Evolutionary conservation across 2,113 vertebrate species (phyloP), one percentile per base, ranked within the genome.

Genomic region (Leptodactylus fuscus): DNA sequence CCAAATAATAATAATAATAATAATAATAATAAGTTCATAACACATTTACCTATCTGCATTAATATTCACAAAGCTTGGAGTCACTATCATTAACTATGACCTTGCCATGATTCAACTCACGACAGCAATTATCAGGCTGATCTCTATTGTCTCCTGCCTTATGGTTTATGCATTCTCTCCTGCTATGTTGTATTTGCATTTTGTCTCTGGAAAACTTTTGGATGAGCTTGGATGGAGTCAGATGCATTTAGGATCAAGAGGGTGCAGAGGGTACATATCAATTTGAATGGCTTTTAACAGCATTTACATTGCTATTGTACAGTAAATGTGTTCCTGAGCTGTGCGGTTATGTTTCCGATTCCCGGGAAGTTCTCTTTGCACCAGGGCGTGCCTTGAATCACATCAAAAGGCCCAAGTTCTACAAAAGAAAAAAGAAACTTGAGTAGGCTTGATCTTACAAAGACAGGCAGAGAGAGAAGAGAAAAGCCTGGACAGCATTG

Each of bases 341-440:
- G 90, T 88, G 89, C 83, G 88, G 92, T 94, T 94, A 90, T 94
- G 93, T 96, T 97, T 97, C 96, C 92, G 91, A 94, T 95, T 95
- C 94, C 94, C 89, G 92, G 94, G 95, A 96, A 95, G 96, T 92
- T 94, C 90, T 95, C 94, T 94, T 92, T 93, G 91, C 92, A 67
- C 90, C 94, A 95, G 96, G 96, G 96, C 93, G 95, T 97, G 96
- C 95, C 97, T 94, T 93, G 89, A 92, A 92, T 91, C 24, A 95
- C 95, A 97, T 97, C 96, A 97, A 97, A 98, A 97, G 96, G 93
- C 90, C 90, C 88, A 93, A 95, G 87, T 93, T 90, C 92, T 92
- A 97, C 95, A 96, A 97, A 97, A 94, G 94, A 92, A 93, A 95
- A 95, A 95, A 94, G 96, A 97, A 97, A 98, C 94, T 94, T 91